These are phyloP conservation scores for Polia nebulosa DNA, from an alignment of 2,888 invertebrate genomes.

Conservation along the genomic window DNA sequence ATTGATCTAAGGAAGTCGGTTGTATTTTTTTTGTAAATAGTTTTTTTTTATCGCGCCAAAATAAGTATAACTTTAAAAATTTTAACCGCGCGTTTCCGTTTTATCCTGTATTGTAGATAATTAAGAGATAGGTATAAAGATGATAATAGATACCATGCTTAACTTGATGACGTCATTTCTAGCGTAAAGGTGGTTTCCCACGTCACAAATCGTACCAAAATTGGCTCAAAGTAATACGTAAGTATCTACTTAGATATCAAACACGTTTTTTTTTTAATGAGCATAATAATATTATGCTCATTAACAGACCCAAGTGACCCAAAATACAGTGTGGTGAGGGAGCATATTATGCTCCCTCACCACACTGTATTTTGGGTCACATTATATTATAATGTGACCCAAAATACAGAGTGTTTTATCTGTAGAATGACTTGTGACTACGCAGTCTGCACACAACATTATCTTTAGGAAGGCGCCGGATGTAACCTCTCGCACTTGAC, in stretches of 20 bases:
- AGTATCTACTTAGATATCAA: not conserved
- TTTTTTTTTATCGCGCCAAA: too few species aligned
- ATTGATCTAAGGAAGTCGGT: too few species aligned
- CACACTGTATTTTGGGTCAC: slow-evolving; percentile 1
- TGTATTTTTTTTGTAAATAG: too few species aligned
- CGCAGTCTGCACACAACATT: slow-evolving; percentile 23
- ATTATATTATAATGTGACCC: slow-evolving; percentile 10
- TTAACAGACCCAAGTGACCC: too few species aligned
- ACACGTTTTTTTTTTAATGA: too few species aligned
- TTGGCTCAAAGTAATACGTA: not conserved
- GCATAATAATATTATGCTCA: too few species aligned
- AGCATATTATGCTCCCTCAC: too few species aligned
- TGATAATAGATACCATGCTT: not conserved
- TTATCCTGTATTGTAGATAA: not conserved
- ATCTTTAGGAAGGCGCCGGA: slow-evolving; percentile 43
- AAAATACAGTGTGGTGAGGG: too few species aligned
- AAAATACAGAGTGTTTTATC: slow-evolving; percentile 27
- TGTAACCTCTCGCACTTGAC: slow-evolving; percentile 45
- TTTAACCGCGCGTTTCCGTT: too few species aligned
- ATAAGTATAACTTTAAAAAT: too few species aligned
- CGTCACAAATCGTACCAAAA: not conserved
- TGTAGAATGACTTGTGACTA: not conserved
- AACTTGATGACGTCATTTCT: not conserved
- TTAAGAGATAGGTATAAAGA: too few species aligned
- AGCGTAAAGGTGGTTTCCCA: too few species aligned